phyloP scores from a whole-genome alignment of 2,888 invertebrate genomes.

The Folsomia manolachei region DNA sequence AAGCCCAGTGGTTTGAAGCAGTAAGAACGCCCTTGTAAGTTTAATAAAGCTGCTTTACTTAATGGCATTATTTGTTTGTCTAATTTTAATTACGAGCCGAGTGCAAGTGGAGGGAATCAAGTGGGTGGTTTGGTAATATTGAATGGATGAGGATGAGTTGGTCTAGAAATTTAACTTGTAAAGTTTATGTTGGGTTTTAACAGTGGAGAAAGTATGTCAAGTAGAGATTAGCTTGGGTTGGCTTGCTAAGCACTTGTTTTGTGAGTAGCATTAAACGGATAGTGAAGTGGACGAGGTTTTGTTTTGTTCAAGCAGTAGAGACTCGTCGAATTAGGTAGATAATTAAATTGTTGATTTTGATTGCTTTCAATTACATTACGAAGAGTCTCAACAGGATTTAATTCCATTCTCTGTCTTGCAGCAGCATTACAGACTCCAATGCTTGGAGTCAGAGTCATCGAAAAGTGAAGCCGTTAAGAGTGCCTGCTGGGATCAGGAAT shows the following conservation, averaged over 20 bases:
- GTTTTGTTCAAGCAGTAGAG: not conserved
- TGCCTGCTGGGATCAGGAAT: not conserved
- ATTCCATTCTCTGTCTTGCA: too few relatives aligned
- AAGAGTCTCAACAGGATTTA: too few relatives aligned
- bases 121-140: too few relatives aligned
- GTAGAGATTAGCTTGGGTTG: too few relatives aligned
- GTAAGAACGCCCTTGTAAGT: constrained; percentile 7
- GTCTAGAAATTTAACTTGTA: too few relatives aligned
- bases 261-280: not conserved
- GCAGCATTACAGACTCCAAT: not conserved
- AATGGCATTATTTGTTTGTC: not conserved
- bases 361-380: not conserved
- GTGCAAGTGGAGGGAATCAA: not conserved
- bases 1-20: constrained; percentile 10
- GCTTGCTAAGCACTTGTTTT: not conserved
- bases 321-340: not conserved
- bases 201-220: not conserved
- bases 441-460: not conserved
- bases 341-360: constrained; percentile 5
- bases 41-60: not conserved
- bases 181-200: not conserved
- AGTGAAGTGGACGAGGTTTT: too few relatives aligned
- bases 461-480: not conserved
- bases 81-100: not conserved
- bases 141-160: too few relatives aligned